Conservation (phyloP, 2,113 vertebrate genomes). For the Brevimyrus niger region DNA sequence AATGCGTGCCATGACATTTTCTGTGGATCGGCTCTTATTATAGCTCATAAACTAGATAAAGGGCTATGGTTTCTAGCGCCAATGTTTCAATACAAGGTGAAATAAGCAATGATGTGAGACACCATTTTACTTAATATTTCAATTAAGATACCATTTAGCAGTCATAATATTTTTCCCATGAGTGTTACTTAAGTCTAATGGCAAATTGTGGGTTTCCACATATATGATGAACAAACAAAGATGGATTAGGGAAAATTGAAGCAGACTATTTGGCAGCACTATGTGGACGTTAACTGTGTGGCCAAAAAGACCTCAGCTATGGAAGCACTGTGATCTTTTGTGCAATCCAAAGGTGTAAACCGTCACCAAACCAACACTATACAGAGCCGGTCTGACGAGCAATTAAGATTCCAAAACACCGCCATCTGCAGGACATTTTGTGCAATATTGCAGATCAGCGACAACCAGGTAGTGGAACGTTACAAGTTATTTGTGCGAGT, state of each 20-base stretch:
- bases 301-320: background rate
- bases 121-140: background rate
- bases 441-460: background rate
- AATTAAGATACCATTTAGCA: background rate
- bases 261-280: background rate
- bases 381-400: background rate
- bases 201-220: background rate
- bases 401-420: background rate
- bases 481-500: background rate
- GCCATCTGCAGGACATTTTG: background rate
- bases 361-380: background rate
- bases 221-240: background rate
- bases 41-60: background rate
- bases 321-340: background rate
- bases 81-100: background rate
- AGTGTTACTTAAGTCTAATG: background rate
- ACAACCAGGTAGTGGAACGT: background rate
- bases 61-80: background rate
- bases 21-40: background rate
- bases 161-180: background rate
- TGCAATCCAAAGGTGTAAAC: background rate
- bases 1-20: background rate
- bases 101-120: background rate
- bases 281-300: background rate
- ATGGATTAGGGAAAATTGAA: background rate